Percentiles rank a stretch among this genome's conserved stretches.
phyloP scores from a whole-genome alignment of 2,888 invertebrate species.

The Adineta ricciae region DNA sequence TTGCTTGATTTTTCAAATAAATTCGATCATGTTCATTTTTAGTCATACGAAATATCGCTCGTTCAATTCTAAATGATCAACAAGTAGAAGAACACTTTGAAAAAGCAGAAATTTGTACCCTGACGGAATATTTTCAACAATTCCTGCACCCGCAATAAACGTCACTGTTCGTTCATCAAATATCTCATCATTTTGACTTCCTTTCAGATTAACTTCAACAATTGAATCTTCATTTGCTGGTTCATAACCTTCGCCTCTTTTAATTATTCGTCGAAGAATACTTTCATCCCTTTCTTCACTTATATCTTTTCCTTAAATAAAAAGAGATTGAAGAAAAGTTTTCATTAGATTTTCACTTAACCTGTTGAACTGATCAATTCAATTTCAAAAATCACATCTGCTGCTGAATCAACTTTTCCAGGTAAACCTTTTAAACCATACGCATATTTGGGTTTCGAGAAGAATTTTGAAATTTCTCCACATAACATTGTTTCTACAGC shows the following conservation, averaged over 20 bases:
- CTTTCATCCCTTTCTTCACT: slow-evolving; percentile 72
- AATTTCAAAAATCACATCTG: slow-evolving; percentile 79
- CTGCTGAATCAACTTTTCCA: slow-evolving; percentile 42
- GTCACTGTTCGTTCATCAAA: slow-evolving; percentile 70
- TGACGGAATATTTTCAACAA: slow-evolving; percentile 63
- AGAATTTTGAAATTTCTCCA: slow-evolving; percentile 27
- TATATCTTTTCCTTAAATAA: slow-evolving; percentile 65
- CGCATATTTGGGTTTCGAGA: slow-evolving; percentile 25
- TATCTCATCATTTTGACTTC: slow-evolving; percentile 49
- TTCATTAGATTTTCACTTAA: too few relatives aligned
- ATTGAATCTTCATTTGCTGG: slow-evolving; percentile 71
- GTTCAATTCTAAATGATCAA: slow-evolving; percentile 39
- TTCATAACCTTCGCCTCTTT: slow-evolving; percentile 62
- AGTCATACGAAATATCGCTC: slow-evolving; percentile 61
- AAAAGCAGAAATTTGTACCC: slow-evolving; percentile 52
- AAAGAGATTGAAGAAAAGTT: too few relatives aligned
- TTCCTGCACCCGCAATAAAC: slow-evolving; percentile 76
- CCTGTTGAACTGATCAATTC: slow-evolving; percentile 69
- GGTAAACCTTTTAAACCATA: slow-evolving; percentile 39
- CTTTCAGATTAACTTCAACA: slow-evolving; percentile 62
- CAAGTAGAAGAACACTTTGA: not conserved
- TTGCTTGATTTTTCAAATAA: slow-evolving; percentile 62
- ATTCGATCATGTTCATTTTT: slow-evolving; percentile 63
- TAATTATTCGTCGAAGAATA: slow-evolving; percentile 64
- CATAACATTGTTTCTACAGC: slow-evolving; percentile 29